Evolutionary conservation across 2,113 vertebrate genomes (phyloP), one percentile per base, ranked within the genome.

Genomic region (Falco punctatus): DNA sequence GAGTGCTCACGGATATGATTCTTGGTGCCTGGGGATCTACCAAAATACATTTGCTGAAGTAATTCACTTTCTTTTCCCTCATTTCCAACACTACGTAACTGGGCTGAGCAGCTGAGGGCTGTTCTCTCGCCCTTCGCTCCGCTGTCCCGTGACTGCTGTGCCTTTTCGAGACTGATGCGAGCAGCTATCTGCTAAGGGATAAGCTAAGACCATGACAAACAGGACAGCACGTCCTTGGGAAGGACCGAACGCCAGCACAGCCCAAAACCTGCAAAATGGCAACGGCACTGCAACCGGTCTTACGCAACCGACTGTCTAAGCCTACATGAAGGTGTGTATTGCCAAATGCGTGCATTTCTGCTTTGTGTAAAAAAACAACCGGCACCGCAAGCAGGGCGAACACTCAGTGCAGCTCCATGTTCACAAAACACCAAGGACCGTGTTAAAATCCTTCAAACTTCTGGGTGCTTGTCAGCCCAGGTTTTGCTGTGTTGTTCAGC

Each of bases 251-350:
- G 7, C 48, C 3, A 8, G 48, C 11, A 18, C n/a, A 30, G 65
- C 33, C 46, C 59, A n/a, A 57, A 40, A 10, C 65, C 72, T 35
- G 22, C 24, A 10, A 27, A 51, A 51, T 11, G 35, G 49, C 2
- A 27, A 27, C 4, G 51, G 80, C 72, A 40, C 30, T 3, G 13
- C 62, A 55, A 21, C 28, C 8, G 22, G 38, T 7, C 38, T 11
- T 33, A 14, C 5, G 3, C n/a, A 9, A 32, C 0, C 3, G 23
- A 12, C 59, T 21, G 20, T 3, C 24, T 5, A 46, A 51, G 23
- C 74, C 33, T 20, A 42, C 24, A 1, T 8, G 26, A 35, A 40
- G 55, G 30, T 3, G 17, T 3, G 4, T 9, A 11, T 4, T 16
- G 33, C 20, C 48, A 9, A 18, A 55, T 0, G 11, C 5, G 1